Percentiles rank a stretch among this genome's conserved stretches.
These are phyloP conservation scores for Enteromius anoplus DNA, from an alignment of 2,797 vertebrate genomes.

Conservation along the genomic window DNA sequence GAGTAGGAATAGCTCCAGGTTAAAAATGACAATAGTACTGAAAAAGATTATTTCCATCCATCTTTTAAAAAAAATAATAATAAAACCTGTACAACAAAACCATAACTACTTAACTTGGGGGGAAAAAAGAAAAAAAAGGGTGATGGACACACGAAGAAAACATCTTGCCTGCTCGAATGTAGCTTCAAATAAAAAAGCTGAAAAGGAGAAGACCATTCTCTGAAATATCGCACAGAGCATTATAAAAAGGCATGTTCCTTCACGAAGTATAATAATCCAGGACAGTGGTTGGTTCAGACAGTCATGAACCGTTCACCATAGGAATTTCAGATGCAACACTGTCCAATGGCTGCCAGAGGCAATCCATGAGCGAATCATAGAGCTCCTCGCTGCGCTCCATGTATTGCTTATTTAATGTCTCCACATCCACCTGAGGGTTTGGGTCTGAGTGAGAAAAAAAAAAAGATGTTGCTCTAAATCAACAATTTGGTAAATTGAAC, in stretches of 20 bases:
- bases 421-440: constrained; percentile 83
- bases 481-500: not conserved
- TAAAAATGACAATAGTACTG: constrained; percentile 29
- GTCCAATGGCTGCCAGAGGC: constrained; percentile 91
- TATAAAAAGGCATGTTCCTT: constrained; percentile 44
- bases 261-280: constrained; percentile 14
- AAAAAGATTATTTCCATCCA: not conserved
- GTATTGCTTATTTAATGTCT: constrained; percentile 87
- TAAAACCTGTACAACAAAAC: constrained; percentile 15
- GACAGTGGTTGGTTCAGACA: not conserved
- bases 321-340: constrained; percentile 81
- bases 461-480: not conserved
- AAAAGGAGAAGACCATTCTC: not conserved
- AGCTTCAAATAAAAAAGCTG: constrained; percentile 24
- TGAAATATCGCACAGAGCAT: constrained; percentile 16
- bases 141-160: not conserved
- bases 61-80: not conserved
- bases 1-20: not conserved
- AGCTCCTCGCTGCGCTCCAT: constrained; percentile 92
- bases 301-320: constrained; percentile 70
- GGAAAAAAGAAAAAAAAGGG: not conserved
- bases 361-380: constrained; percentile 88
- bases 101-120: not conserved
- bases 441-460: constrained; percentile 76
- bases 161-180: constrained; percentile 5